phyloP scores from a whole-genome alignment of 2,113 vertebrate genomes.

The Poecile atricapillus region DNA sequence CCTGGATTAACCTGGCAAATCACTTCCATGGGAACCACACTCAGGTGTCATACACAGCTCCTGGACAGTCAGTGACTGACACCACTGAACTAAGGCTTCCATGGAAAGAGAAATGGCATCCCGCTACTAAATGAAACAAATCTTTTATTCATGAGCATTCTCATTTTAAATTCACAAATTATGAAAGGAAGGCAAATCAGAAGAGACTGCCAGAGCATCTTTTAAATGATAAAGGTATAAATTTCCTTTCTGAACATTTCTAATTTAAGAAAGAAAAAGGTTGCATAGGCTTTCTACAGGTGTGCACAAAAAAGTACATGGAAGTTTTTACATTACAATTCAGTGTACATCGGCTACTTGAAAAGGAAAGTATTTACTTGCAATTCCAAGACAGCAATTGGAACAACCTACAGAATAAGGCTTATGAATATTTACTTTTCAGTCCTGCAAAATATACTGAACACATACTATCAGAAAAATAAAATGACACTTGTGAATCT shows the following conservation, averaged over 20 bases:
- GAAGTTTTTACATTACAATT: constrained; percentile 46
- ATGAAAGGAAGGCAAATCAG: constrained; percentile 58
- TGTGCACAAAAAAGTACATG: constrained; percentile 39
- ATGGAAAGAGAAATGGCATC: constrained; percentile 8
- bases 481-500: neutral
- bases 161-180: constrained; percentile 29
- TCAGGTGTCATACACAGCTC: fast-evolving
- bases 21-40: neutral
- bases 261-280: constrained; percentile 38
- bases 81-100: neutral
- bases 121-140: constrained; percentile 39
- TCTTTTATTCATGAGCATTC: constrained; percentile 56
- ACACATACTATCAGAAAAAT: neutral
- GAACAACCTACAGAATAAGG: constrained; percentile 48
- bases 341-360: constrained; percentile 37
- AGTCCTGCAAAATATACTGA: neutral
- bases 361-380: constrained; percentile 21
- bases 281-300: constrained; percentile 69
- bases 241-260: constrained; percentile 26
- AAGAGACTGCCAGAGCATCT: constrained; percentile 61
- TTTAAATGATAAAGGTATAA: constrained; percentile 55
- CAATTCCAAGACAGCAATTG: constrained; percentile 16
- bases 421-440: constrained; percentile 20
- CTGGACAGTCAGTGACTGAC: neutral
- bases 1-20: neutral